Evolutionary conservation across 2,888 invertebrate genomes (phyloP).

Genomic region (Drosophila austrosaltans): DNA sequence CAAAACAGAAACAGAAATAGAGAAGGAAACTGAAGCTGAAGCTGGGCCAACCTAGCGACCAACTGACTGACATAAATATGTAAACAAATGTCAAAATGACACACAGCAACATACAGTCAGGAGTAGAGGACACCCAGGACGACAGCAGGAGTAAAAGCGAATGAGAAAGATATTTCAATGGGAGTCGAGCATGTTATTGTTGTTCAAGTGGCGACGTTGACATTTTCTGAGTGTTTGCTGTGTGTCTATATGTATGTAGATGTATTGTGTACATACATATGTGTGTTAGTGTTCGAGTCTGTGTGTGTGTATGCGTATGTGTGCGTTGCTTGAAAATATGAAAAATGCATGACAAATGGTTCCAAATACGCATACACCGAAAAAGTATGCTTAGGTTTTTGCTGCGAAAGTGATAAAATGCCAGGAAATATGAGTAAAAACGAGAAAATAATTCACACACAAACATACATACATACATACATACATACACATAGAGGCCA

Average conservation of each 20-base stretch:
- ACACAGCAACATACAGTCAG: conserved; percentile 53
- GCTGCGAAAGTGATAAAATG: conserved; percentile 50
- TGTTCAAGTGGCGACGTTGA: conserved; percentile 64
- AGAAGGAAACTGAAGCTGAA: conserved; percentile 12
- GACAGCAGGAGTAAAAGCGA: conserved; percentile 18
- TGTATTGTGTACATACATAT: neutral
- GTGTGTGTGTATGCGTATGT: neutral
- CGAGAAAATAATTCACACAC: conserved; percentile 66
- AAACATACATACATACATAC: conserved; percentile 17
- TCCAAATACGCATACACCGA: conserved; percentile 51
- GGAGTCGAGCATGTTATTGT: conserved; percentile 49
- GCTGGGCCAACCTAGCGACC: conserved; percentile 53
- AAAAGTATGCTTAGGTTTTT: conserved; percentile 48
- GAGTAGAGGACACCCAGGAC: conserved; percentile 9
- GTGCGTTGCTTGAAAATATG: conserved; percentile 54
- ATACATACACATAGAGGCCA: conserved; percentile 16
- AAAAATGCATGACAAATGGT: conserved; percentile 74
- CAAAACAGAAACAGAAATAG: conserved; percentile 10
- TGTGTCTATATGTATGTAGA: conserved; percentile 12
- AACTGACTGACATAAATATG: conserved; percentile 74
- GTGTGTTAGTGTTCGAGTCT: neutral
- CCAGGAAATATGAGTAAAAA: conserved; percentile 62
- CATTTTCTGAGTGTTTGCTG: conserved; percentile 49
- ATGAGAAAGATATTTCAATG: conserved; percentile 38
- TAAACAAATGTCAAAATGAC: conserved; percentile 81